Evolutionary conservation across 2,888 invertebrate genomes (phyloP).

Genomic region (Cryptocheilus praepositus): DNA sequence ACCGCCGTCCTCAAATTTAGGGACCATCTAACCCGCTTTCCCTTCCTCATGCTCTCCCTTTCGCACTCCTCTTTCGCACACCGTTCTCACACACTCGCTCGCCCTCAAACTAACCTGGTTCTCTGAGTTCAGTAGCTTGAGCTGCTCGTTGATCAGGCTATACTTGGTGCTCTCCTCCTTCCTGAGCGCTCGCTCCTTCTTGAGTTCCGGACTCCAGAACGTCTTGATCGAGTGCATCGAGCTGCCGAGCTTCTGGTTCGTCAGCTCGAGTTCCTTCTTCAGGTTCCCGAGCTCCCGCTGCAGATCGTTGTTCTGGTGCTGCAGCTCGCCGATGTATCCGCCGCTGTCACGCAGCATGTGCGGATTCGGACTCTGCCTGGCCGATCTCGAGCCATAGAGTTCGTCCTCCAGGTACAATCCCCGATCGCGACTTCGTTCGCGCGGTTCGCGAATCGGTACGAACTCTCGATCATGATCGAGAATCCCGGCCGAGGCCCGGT

Average conservation of each 20-base stretch:
- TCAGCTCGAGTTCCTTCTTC: conserved; percentile 95
- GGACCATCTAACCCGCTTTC: no score
- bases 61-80: no score
- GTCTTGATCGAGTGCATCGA: conserved; percentile 99
- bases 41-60: no score
- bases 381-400: conserved; percentile 80
- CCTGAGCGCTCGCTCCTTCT: conserved; percentile 96
- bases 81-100: background rate
- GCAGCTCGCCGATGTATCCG: conserved; percentile 89
- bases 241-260: conserved; percentile 97
- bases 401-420: conserved; percentile 84
- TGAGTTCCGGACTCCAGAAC: conserved; percentile 99
- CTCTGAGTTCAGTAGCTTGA: conserved; percentile 96
- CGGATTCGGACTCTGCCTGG: conserved; percentile 84
- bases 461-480: conserved; percentile 91
- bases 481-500: conserved; percentile 80
- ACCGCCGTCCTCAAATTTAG: no score
- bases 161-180: conserved; percentile 99
- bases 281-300: conserved; percentile 94
- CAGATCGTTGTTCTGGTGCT: conserved; percentile 95
- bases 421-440: conserved; percentile 82
- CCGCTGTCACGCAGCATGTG: conserved; percentile 80
- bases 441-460: conserved; percentile 87
- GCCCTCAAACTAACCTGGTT: conserved; percentile 86
- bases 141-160: conserved; percentile 96